Evolutionary conservation across 2,113 vertebrate genomes (phyloP), one percentile per base, ranked within the genome.

Genomic region (Symphodus melops): DNA sequence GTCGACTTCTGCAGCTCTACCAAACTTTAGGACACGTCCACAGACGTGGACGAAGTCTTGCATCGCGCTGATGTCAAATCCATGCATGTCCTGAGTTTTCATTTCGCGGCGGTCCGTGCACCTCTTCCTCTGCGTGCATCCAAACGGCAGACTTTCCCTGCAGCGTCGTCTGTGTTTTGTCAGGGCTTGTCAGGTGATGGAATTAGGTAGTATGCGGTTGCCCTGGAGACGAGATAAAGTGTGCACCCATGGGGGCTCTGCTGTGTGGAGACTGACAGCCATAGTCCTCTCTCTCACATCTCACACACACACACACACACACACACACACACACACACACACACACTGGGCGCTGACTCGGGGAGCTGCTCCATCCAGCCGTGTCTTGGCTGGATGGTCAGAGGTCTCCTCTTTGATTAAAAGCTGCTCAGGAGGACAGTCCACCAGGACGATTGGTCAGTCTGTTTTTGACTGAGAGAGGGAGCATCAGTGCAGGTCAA

Each of bases 141-240:
- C 20, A 36, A 67, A 19, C 60, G 25, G 52, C 63, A 80, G 71
- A 73, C 48, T 61, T 64, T 23, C 59, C 59, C 83, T 76, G 48
- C 70, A 64, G 81, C 56, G 48, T 68, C 69, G 78, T 81, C 64
- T 81, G 77, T 73, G 75, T 88, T 89, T 82, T 85, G 75, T 88
- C 73, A 78, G 77, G 55, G 55, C 36, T 54, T 86, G 82, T 84
- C 72, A 76, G 71, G 81, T 60, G 81, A 82, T 75, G 78, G 76
- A 85, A 86, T 79, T 71, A 64, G 69, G 81, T 85, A 72, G 79
- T 85, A 75, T 83, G 81, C 56, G 54, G 87, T 90, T 87, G 86
- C 87, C 88, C 81, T 79, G 89, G 89, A 88, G 82, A 93, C 72
- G 51, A 89, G 86, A 85, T 81, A 86, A 85, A 90, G 70, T 72